phyloP scores from a whole-genome alignment of 1,140 invertebrate species.

The Propsilocerus akamusi region DNA sequence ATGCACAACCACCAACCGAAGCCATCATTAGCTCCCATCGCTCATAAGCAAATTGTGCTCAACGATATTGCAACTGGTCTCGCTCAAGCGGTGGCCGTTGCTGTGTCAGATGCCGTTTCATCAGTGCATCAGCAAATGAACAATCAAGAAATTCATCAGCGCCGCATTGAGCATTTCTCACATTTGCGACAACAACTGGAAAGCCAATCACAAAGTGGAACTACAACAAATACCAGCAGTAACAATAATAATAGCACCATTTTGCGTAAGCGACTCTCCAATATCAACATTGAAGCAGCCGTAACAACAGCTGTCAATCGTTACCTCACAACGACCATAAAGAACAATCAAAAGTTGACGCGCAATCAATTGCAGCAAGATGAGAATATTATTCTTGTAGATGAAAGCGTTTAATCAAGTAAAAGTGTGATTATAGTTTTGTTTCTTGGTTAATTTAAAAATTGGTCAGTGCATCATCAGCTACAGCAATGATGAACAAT shows the following conservation, averaged over 20 bases:
- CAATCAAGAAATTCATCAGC: background rate
- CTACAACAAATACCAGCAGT: too few species aligned
- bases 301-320: background rate
- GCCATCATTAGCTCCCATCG: too few species aligned
- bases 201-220: background rate
- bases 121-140: background rate
- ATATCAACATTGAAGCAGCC: background rate
- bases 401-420: too few species aligned
- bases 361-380: background rate
- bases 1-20: background rate
- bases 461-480: too few species aligned
- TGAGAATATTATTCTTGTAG: background rate
- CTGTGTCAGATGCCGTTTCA: background rate
- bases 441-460: too few species aligned
- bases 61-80: background rate
- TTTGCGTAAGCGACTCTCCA: background rate
- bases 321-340: background rate
- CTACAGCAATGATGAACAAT: too few species aligned
- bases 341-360: background rate
- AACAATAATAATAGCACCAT: too few species aligned
- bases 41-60: background rate
- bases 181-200: background rate
- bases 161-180: background rate
- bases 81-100: background rate
- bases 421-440: too few species aligned